These are phyloP conservation scores for Mya arenaria DNA, from an alignment of 1,140 invertebrate genomes.

Conservation along the genomic window DNA sequence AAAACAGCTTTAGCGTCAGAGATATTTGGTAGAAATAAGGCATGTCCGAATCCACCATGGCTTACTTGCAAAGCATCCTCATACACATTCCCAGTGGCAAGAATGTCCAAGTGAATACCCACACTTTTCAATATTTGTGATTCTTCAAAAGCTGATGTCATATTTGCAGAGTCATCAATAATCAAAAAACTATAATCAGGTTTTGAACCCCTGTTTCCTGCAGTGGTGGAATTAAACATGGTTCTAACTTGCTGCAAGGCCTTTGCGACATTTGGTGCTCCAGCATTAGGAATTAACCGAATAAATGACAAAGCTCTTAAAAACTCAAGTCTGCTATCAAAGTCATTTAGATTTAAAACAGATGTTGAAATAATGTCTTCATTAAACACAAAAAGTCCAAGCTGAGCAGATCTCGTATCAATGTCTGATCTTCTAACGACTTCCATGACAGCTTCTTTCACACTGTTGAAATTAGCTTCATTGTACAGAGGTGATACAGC, in stretches of 20 bases:
- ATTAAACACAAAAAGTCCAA: background rate
- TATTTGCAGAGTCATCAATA: no score
- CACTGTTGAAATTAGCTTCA: background rate
- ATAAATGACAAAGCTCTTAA: background rate
- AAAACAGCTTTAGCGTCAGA: no score
- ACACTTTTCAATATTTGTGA: no score
- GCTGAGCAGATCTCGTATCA: background rate
- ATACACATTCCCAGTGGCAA: no score
- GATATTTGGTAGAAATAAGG: no score
- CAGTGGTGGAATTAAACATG: no score
- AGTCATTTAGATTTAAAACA: background rate
- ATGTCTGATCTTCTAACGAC: background rate
- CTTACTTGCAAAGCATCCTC: no score
- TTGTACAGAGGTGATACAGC: background rate
- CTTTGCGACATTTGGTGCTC: background rate
- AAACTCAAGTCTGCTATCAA: background rate
- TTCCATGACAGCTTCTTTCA: background rate
- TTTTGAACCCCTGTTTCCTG: no score
- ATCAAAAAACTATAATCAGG: no score
- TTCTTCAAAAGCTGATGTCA: no score
- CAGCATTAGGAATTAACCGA: background rate
- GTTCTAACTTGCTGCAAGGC: background rate
- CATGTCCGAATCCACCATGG: no score
- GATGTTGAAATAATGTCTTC: background rate
- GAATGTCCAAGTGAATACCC: no score